Evolutionary conservation across 2,888 invertebrate genomes (phyloP).

Genomic region (Sinotaia quadrata): DNA sequence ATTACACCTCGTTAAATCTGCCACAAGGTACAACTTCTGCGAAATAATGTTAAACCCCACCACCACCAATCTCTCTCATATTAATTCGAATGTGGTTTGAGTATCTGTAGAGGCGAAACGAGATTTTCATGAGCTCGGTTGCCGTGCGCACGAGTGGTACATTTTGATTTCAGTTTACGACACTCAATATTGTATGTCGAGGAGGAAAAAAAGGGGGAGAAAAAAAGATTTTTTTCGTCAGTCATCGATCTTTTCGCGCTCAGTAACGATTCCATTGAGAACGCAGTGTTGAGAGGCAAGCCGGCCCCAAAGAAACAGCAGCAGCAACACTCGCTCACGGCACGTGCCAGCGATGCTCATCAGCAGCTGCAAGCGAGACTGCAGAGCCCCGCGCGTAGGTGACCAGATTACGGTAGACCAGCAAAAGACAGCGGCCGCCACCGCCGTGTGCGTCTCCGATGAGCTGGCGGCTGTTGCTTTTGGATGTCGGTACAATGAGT

Average conservation of each 20-base stretch:
- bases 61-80: too few species aligned
- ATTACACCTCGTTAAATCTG: too few species aligned
- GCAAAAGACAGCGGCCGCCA: slow-evolving; percentile 4
- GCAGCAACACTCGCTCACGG: slow-evolving; percentile 1
- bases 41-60: too few species aligned
- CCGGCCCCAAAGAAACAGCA: neutral
- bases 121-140: too few species aligned
- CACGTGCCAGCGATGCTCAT: neutral
- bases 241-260: neutral
- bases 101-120: too few species aligned
- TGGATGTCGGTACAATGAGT: too few species aligned
- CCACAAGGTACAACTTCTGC: too few species aligned
- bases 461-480: neutral
- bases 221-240: neutral
- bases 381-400: neutral
- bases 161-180: too few species aligned
- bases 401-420: slow-evolving; percentile 4
- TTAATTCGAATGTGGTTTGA: too few species aligned
- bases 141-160: too few species aligned
- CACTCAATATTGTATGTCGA: too few species aligned
- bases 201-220: too few species aligned
- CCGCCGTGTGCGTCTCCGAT: neutral
- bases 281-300: neutral
- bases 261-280: neutral
- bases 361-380: neutral